Percentiles rank a stretch among this genome's conserved stretches.
Conservation (phyloP, 2,888 invertebrate species). For the Aquatica leii region DNA sequence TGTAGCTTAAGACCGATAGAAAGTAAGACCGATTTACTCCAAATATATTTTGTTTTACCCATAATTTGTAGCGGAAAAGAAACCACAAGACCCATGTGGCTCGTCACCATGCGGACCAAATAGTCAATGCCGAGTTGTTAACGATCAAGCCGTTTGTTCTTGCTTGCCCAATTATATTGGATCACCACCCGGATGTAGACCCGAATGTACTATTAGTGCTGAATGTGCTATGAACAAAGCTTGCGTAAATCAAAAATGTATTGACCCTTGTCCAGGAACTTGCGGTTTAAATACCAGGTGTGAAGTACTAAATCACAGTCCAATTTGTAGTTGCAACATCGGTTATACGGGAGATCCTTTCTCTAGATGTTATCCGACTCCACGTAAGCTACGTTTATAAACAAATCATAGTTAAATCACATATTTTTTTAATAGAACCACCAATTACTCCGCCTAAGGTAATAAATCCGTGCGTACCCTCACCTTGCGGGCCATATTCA, state of each 20-base stretch:
- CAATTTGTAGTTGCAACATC: constrained; percentile 70
- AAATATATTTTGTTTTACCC: not conserved
- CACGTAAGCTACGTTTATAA: constrained; percentile 52
- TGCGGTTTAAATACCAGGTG: constrained; percentile 64
- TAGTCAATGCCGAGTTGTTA: constrained; percentile 75
- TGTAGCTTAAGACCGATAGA: constrained; percentile 61
- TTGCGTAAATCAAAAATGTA: constrained; percentile 56
- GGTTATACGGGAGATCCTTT: constrained; percentile 77
- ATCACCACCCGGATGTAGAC: constrained; percentile 68
- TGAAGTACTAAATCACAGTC: constrained; percentile 70
- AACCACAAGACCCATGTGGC: constrained; percentile 66
- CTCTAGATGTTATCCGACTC: constrained; percentile 69
- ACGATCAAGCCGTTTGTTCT: constrained; percentile 65
- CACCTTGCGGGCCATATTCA: constrained; percentile 78
- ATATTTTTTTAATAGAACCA: not conserved
- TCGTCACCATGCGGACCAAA: constrained; percentile 84
- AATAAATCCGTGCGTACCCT: constrained; percentile 69
- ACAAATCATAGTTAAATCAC: not conserved
- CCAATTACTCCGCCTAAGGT: constrained; percentile 52
- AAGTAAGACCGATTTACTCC: constrained; percentile 25
- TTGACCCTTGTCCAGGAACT: constrained; percentile 64
- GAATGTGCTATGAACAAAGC: constrained; percentile 64
- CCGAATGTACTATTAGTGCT: constrained; percentile 65
- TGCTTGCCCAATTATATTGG: constrained; percentile 69
- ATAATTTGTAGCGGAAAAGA: constrained; percentile 44